Conservation (phyloP, 2,888 invertebrate species). For the Drosophila nigritarsus region DNA sequence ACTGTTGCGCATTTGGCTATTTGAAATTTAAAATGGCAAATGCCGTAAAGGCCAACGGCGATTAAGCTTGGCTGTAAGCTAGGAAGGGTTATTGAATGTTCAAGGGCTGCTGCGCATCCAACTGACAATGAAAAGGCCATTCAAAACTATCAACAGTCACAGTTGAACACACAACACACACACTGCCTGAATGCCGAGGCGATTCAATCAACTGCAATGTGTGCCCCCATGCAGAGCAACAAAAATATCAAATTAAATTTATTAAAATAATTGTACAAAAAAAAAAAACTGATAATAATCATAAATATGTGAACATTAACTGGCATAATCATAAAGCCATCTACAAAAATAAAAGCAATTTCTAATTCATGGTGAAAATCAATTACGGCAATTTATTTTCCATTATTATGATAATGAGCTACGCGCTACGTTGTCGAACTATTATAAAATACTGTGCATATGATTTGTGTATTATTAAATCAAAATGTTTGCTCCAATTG, state of each 20-base stretch:
- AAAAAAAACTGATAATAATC: constrained; percentile 11
- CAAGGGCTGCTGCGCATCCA: constrained; percentile 56
- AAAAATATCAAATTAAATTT: constrained; percentile 44
- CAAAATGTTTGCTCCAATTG: constrained; percentile 25
- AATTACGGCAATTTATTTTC: constrained; percentile 40
- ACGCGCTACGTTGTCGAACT: constrained; percentile 2
- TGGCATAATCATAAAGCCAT: constrained; percentile 17
- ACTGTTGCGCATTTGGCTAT: constrained; percentile 17
- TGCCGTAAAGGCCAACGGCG: constrained; percentile 18
- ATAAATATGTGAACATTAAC: constrained; percentile 12
- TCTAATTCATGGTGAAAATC: constrained; percentile 59
- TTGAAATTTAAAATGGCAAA: constrained; percentile 5
- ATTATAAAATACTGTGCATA: constrained; percentile 5
- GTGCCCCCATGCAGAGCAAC: constrained; percentile 13
- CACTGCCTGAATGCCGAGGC: constrained; percentile 14
- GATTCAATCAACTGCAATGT: constrained; percentile 48
- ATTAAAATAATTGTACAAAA: constrained; percentile 50
- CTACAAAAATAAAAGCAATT: constrained; percentile 29
- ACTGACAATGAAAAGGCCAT: constrained; percentile 60
- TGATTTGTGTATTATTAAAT: constrained; percentile 18
- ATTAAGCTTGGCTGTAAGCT: constrained; percentile 25
- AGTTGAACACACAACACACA: constrained; percentile 9
- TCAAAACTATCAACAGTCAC: constrained; percentile 24
- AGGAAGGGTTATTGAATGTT: constrained; percentile 37
- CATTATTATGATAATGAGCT: constrained; percentile 33